Conservation (phyloP, 1,140 invertebrate species). For the Carposina sasakii region DNA sequence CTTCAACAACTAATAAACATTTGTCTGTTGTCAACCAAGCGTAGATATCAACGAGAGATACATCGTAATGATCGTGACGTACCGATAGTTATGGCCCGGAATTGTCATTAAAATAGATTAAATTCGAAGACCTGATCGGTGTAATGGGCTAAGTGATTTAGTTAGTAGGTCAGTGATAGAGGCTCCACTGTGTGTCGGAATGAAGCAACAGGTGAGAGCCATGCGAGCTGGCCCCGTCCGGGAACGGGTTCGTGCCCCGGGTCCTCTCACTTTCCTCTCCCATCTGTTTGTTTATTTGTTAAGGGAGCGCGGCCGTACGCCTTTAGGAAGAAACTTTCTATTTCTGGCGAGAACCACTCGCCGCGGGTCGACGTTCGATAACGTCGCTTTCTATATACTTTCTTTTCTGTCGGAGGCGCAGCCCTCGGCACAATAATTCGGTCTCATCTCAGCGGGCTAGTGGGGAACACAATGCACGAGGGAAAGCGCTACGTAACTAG, state of each 20-base stretch:
- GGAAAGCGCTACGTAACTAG: slow-evolving; percentile 49
- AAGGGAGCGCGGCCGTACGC: slow-evolving; percentile 47
- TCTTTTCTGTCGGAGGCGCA: slow-evolving; percentile 48
- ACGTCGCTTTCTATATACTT: slow-evolving; percentile 64
- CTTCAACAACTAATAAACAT: no score
- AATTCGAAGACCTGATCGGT: no score
- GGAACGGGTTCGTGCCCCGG: slow-evolving; percentile 52
- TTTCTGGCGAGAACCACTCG: slow-evolving; percentile 56
- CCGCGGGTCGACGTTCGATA: slow-evolving; percentile 51
- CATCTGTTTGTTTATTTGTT: slow-evolving; percentile 62
- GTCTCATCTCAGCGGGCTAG: slow-evolving; percentile 33
- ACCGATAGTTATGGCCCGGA: no score
- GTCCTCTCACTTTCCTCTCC: slow-evolving; percentile 61
- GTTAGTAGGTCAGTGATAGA: slow-evolving; percentile 56
- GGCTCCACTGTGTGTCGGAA: slow-evolving; percentile 29
- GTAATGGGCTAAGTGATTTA: slow-evolving; percentile 46
- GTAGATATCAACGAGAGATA: no score
- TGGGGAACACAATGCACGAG: slow-evolving; percentile 44
- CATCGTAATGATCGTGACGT: no score
- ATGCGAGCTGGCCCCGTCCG: slow-evolving; percentile 22
- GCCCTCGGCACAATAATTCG: slow-evolving; percentile 27
- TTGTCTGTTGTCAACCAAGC: no score
- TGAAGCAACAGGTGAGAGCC: slow-evolving; percentile 4
- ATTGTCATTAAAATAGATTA: no score
- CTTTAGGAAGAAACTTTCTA: slow-evolving; percentile 65